phyloP scores from a whole-genome alignment of 1,140 invertebrate genomes.

The Zaprionus capensis region DNA sequence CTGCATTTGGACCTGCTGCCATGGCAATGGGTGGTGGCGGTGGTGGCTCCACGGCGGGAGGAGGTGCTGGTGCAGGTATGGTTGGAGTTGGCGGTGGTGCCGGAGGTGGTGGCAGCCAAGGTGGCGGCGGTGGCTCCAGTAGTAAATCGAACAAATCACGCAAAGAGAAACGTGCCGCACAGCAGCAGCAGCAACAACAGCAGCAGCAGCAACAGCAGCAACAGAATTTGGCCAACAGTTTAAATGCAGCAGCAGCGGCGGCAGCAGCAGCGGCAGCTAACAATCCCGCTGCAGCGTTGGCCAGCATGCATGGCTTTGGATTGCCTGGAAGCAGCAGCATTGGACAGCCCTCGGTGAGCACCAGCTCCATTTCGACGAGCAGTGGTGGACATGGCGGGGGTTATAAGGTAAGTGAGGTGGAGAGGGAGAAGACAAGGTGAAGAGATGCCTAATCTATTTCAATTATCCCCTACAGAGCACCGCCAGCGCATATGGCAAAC shows the following conservation, averaged over 20 bases:
- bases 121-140: slow-evolving; percentile 50
- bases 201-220: slow-evolving; percentile 80
- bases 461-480: slow-evolving; percentile 50
- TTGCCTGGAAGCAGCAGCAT: slow-evolving; percentile 72
- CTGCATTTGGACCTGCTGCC: slow-evolving; percentile 84
- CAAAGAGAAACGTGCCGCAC: slow-evolving; percentile 75
- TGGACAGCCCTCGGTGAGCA: slow-evolving; percentile 50
- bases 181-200: slow-evolving; percentile 73
- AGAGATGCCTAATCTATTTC: neutral
- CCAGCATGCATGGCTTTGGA: slow-evolving; percentile 76
- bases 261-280: slow-evolving; percentile 80
- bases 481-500: slow-evolving; percentile 76
- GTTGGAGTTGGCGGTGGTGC: slow-evolving; percentile 55
- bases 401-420: slow-evolving; percentile 66
- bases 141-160: slow-evolving; percentile 80
- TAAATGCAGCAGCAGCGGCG: slow-evolving; percentile 84
- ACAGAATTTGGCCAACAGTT: slow-evolving; percentile 80
- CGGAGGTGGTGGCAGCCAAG: slow-evolving; percentile 64
- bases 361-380: slow-evolving; percentile 66
- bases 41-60: slow-evolving; percentile 39
- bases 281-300: slow-evolving; percentile 72
- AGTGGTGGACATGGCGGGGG: slow-evolving; percentile 63
- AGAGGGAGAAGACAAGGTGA: neutral
- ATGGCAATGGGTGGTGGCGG: slow-evolving; percentile 84
- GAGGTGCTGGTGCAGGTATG: slow-evolving; percentile 70